Conservation (phyloP, 2,113 vertebrate species). For the Festucalex cinctus region DNA sequence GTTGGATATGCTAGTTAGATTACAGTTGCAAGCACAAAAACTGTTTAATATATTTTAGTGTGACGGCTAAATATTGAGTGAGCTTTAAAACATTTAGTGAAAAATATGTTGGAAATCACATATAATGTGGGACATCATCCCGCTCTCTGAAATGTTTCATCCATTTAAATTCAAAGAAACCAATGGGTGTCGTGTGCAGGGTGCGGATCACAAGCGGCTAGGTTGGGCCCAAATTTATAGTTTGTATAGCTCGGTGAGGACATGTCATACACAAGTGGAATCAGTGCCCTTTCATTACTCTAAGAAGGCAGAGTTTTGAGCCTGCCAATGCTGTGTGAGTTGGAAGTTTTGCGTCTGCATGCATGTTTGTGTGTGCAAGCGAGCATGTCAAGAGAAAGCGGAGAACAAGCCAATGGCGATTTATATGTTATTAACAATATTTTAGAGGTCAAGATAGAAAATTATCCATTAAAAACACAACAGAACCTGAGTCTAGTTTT, state of each 20-base stretch:
- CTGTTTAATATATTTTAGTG: too few relatives aligned
- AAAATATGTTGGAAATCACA: background rate
- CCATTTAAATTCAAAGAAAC: conserved; percentile 11
- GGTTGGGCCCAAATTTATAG: conserved; percentile 24
- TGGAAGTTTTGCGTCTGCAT: too few relatives aligned
- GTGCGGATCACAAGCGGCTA: conserved; percentile 3
- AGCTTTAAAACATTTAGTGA: too few relatives aligned
- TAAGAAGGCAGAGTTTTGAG: conserved; percentile 24
- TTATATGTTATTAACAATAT: conserved; percentile 43
- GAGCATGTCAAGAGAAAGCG: conserved; percentile 16
- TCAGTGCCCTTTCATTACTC: conserved; percentile 53
- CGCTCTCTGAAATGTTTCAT: background rate
- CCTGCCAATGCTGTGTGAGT: conserved; percentile 15
- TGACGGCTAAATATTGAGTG: too few relatives aligned
- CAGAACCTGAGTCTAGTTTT: background rate
- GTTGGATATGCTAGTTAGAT: background rate
- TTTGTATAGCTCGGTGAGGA: conserved; percentile 42
- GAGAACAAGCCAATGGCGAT: conserved; percentile 35
- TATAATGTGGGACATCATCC: background rate
- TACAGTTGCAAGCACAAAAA: background rate
- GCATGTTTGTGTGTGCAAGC: background rate
- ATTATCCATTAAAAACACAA: background rate
- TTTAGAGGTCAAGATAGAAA: conserved; percentile 17
- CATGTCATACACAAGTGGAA: conserved; percentile 21
- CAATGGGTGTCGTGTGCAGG: conserved; percentile 19